These are phyloP conservation scores for Tragopan temminckii DNA, from an alignment of 2,797 vertebrate genomes.

Conservation along the genomic window DNA sequence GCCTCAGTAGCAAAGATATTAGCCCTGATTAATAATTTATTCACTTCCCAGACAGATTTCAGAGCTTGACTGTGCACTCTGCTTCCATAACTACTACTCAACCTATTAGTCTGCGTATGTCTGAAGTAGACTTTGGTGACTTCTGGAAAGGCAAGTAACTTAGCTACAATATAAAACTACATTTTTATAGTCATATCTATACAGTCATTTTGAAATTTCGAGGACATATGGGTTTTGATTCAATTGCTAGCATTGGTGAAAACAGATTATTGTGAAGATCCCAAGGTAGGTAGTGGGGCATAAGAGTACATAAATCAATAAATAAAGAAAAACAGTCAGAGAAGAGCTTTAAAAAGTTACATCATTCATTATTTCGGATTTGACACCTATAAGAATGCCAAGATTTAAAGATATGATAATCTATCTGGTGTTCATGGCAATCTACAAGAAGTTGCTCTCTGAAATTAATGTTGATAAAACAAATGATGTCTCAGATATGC, in stretches of 20 bases:
- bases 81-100: not conserved
- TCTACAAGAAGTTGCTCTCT: not conserved
- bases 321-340: not conserved
- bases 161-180: too few relatives aligned
- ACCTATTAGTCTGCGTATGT: not conserved
- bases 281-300: not conserved
- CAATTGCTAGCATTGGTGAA: not conserved
- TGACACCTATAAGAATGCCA: not conserved
- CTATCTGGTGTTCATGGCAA: not conserved
- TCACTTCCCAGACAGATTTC: not conserved
- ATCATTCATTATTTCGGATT: not conserved
- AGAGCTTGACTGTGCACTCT: not conserved
- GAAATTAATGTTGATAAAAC: not conserved
- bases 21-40: constrained; percentile 23
- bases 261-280: not conserved
- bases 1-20: not conserved
- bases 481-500: not conserved
- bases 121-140: not conserved
- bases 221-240: not conserved
- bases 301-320: not conserved
- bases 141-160: not conserved
- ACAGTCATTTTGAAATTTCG: not conserved
- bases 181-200: not conserved
- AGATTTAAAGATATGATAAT: not conserved
- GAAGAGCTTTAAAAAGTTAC: not conserved